Evolutionary conservation across 1,140 invertebrate genomes (phyloP), one percentile per base, ranked within the genome.

Genomic region (Cryptotermes secundus): DNA sequence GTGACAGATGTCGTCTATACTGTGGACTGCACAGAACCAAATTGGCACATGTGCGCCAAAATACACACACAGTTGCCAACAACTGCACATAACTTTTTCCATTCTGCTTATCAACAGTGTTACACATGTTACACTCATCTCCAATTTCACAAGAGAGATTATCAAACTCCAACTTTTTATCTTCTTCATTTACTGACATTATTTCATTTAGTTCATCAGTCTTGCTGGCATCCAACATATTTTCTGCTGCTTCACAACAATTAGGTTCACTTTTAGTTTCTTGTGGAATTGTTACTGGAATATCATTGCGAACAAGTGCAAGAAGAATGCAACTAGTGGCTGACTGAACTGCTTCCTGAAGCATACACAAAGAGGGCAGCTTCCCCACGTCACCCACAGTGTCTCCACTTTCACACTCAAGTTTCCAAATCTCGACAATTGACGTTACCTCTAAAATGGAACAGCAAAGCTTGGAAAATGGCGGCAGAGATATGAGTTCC

Each of bases 361-460:
- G 83, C 85, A 85, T 84, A 42, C 24, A 34, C 49, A 85, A 35
- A 0, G 85, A 85, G 26, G 83, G 80, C n/a, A 85, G 79, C 34
- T 79, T 72, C 84, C 59, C 59, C 10, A 79, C 14, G 34, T 84
- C 83, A n/a, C 16, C 16, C 19, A 10, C 38, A 19, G 34, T 49
- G 34, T 35, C 36, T 12, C 45, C 53, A 79, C 26, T 65, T 34
- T 84, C 72, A 34, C 14, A 80, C 59, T 84, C 80, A 22, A 84
- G 45, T 35, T 82, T 84, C 35, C 45, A 81, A n/a, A 84, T 84
- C 79, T 84, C 84, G 35, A 84, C 84, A 19, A 92, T 90, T 0
- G 93, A 92, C 0, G 91, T 89, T 79, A 93, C 91, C 87, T 94
- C 93, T 10, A 94, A 87, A 35, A 94, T 90, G 22, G 90, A 90